Base-by-base conservation (phyloP, 2,797 vertebrate genomes). In the Otolemur crassicaudatus region DNA sequence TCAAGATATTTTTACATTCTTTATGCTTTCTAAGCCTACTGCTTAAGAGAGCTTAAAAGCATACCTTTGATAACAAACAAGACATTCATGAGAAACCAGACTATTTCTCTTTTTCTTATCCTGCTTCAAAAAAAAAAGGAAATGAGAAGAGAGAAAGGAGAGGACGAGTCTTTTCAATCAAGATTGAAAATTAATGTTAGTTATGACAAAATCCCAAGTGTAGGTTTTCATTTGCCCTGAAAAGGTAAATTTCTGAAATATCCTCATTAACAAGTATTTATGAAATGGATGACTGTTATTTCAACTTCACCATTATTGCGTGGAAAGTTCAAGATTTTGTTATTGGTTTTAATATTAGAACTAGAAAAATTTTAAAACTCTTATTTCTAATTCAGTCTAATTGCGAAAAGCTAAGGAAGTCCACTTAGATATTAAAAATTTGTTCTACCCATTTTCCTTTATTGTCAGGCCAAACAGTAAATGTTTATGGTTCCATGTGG, bases 21-120 rank as follows among this genome's bases (percentile, higher is more conserved):
- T 98, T 96, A 60, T 95, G 85, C 88, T 86, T 94, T 96, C 46
- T 97, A 98, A 98, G 95, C 97, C 91, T 97, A 97, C 97, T 97
- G 88, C 97, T 98, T 97, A 96, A 96, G 87, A 97, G 84, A 98
- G 98, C 97, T 98, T 98, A 98, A 95, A 98, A 95, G 83, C 97
- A 96, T 97, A 94, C 20, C 2, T 98, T 98, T 95, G 22, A 3
- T 96, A 98, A 98, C 96, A 98, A 98, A 93, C 76, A 97, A 17
- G 92, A 98, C 87, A 83, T 97, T 98, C 93, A 97, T 63, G 69
- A 79, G 97, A 92, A 97, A 96, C 81, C 97, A 90, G 73, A 65
- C 87, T 92, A 87, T 94, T 96, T 91, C 17, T 96, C 53, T 89
- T 94, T 94, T 89, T 88, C 65, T 95, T 76, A 96, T 63, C 69